Conservation (phyloP, 2,113 vertebrate species). For the Callionymus lyra region DNA sequence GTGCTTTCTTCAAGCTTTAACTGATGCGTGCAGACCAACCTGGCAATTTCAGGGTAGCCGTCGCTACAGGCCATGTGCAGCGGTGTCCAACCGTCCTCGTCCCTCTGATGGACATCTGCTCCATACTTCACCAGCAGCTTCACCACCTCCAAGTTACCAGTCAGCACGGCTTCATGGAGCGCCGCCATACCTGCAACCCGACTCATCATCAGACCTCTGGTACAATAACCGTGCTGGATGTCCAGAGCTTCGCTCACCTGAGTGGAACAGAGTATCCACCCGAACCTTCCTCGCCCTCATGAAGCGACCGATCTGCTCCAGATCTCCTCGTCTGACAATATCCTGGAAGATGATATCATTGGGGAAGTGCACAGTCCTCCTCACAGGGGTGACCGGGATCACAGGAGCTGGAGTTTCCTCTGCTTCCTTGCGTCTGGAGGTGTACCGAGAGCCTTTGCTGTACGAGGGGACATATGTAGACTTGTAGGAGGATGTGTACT, state of each 20-base stretch:
- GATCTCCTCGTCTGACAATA: constrained; percentile 80
- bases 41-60: constrained; percentile 79
- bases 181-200: constrained; percentile 78
- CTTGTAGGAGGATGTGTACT: constrained; percentile 48
- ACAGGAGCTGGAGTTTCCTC: constrained; percentile 40
- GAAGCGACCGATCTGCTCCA: constrained; percentile 91
- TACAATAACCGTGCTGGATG: too few relatives aligned
- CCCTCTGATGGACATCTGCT: constrained; percentile 84
- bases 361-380: constrained; percentile 80
- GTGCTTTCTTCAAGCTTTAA: too few relatives aligned
- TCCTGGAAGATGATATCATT: constrained; percentile 90
- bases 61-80: constrained; percentile 95
- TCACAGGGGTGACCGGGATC: constrained; percentile 27
- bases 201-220: constrained; percentile 5
- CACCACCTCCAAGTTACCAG: constrained; percentile 88
- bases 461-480: constrained; percentile 40
- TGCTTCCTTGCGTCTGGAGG: constrained; percentile 18
- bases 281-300: constrained; percentile 84
- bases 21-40: too few relatives aligned
- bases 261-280: constrained; percentile 82
- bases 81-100: constrained; percentile 86
- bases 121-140: constrained; percentile 84
- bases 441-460: constrained; percentile 42
- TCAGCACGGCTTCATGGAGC: constrained; percentile 87
- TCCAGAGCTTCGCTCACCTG: constrained; percentile 70